Evolutionary conservation across 2,888 invertebrate genomes (phyloP), one percentile per base, ranked within the genome.

Genomic region (Encarsia formosa): DNA sequence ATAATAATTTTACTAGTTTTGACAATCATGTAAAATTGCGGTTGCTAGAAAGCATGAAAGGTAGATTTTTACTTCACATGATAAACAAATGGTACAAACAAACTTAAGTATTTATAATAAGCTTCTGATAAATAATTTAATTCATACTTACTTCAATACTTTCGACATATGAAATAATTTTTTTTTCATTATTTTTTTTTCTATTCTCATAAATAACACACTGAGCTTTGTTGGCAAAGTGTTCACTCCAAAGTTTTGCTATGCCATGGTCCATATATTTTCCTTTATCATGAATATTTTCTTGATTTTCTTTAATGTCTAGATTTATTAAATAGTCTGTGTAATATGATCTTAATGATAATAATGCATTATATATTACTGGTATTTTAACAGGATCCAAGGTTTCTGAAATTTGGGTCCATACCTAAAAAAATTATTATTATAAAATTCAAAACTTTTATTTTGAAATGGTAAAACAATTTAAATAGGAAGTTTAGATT

Each of bases 361-460:
- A 59, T n/a, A 73, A 56, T 16, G 62, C 56, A 48, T 59, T 61
- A 71, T 70, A 72, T 15, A 71, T 49, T 24, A 61, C 61, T 35
- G 65, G 45, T 37, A 67, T 59, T 46, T 67, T 63, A n/a, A 68
- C 54, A 19, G 49, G 31, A 43, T 60, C 56, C 23, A 71, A 56
- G 49, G 58, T 62, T 39, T 59, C 63, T 20, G 58, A 61, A 52
- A 71, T 54, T 52, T 57, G 61, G 20, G 62, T 59, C 59, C 64
- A 64, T 13, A 67, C 59, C 70, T 72, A 41, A 6, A 58, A 49
- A 9, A 29, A 29, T 13, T 29, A 29, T 29, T 29, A 29, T 29
- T 29, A 29, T 29, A 8, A 13, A 13, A 29, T 8, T 29, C 8
- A 29, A 29, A 29, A 29, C 13, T 29, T 29, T 13, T 9, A 29